Evolutionary conservation across 1,140 invertebrate genomes (phyloP).

Genomic region (Dysdera silvatica): DNA sequence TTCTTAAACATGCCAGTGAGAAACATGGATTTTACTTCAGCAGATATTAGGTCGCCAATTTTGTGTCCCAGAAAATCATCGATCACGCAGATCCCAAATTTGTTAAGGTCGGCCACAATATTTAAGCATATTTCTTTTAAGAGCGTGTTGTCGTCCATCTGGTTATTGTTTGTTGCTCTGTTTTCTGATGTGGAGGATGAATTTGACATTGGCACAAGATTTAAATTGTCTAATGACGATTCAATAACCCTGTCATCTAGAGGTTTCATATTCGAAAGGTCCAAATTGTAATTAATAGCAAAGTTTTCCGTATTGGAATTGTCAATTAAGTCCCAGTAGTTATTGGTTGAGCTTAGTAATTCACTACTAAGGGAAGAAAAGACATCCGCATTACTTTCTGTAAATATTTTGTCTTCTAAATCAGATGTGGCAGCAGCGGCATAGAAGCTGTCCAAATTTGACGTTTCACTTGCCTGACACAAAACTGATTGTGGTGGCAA

Average conservation of each 20-base stretch:
- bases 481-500: too few relatives aligned
- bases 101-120: constrained; percentile 71
- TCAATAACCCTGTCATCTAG: too few relatives aligned
- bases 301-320: constrained; percentile 3
- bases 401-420: neutral
- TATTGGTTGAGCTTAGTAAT: constrained; percentile 17
- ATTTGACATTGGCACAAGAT: too few relatives aligned
- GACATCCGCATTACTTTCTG: constrained; percentile 3
- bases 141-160: too few relatives aligned
- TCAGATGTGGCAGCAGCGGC: neutral
- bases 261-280: too few relatives aligned
- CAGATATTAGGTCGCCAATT: constrained; percentile 64
- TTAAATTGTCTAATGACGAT: too few relatives aligned
- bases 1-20: constrained; percentile 69
- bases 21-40: constrained; percentile 68
- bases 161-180: too few relatives aligned
- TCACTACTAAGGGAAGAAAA: constrained; percentile 19
- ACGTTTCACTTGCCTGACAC: too few relatives aligned
- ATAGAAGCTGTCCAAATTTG: too few relatives aligned
- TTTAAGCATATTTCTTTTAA: constrained; percentile 37
- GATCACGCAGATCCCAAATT: constrained; percentile 82
- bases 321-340: constrained; percentile 14
- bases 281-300: too few relatives aligned
- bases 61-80: constrained; percentile 81
- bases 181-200: too few relatives aligned